A percentile compares a stretch with the other conserved stretches of the same genome.
Evolutionary conservation across 2,113 vertebrate genomes (phyloP).

Genomic region (Pagrus major): DNA sequence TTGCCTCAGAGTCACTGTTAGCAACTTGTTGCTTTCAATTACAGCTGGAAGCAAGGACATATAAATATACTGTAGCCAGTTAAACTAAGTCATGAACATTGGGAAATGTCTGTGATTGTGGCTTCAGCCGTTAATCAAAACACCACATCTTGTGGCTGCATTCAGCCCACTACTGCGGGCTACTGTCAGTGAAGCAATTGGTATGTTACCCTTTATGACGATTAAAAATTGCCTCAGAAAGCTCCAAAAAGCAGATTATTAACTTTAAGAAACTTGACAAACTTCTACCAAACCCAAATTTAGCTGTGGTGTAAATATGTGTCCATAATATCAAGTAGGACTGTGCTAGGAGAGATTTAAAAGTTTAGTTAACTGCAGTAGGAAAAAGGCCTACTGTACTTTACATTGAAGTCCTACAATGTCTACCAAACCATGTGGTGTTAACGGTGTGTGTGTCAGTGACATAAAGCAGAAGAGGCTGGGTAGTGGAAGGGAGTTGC

Average conservation of each 20-base stretch:
- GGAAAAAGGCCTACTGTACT: conserved; percentile 15
- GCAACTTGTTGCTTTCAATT: conserved; percentile 28
- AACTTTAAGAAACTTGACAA: neutral
- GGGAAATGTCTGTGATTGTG: conserved; percentile 20
- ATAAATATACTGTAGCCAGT: conserved; percentile 21
- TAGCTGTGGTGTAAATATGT: neutral
- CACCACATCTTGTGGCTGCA: conserved; percentile 34
- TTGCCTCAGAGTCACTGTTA: neutral
- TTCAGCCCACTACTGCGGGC: neutral
- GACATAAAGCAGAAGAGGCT: conserved; percentile 97
- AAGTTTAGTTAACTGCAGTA: neutral
- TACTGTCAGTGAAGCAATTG: neutral
- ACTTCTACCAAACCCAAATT: conserved; percentile 9
- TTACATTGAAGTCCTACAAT: neutral
- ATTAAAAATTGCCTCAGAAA: neutral
- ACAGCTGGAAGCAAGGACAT: conserved; percentile 13
- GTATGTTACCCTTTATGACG: neutral
- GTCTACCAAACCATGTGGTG: conserved; percentile 24
- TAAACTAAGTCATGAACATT: conserved; percentile 8
- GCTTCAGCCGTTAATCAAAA: conserved; percentile 44
- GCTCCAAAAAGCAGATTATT: too few relatives aligned
- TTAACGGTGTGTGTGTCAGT: conserved; percentile 77
- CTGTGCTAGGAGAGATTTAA: neutral
- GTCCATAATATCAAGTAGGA: neutral
- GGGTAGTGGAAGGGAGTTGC: conserved; percentile 90